Evolutionary conservation across 1,140 invertebrate species (phyloP).

Genomic region (Drosophila carrolli): DNA sequence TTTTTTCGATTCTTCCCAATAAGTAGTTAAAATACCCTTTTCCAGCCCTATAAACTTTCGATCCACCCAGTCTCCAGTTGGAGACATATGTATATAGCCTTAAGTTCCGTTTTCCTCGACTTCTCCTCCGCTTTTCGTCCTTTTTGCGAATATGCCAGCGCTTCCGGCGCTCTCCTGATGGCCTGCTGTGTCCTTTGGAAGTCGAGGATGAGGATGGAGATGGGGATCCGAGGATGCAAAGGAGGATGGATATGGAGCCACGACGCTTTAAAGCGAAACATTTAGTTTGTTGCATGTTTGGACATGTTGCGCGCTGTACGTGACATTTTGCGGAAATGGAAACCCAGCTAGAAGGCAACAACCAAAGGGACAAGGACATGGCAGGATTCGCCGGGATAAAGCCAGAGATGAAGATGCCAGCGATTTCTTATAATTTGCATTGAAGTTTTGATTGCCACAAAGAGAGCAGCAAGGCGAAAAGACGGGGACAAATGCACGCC

Average conservation of each 20-base stretch:
- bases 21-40: neutral
- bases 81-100: slow-evolving; percentile 23
- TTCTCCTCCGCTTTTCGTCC: neutral
- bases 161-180: slow-evolving; percentile 62
- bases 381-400: slow-evolving; percentile 6
- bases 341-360: slow-evolving; percentile 14
- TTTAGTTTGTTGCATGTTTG: slow-evolving; percentile 78
- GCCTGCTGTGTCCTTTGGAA: slow-evolving; percentile 56
- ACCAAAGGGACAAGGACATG: slow-evolving; percentile 1
- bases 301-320: slow-evolving; percentile 65
- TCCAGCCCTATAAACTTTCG: neutral
- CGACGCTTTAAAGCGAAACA: slow-evolving; percentile 64
- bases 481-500: slow-evolving; percentile 18
- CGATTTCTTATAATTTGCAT: slow-evolving; percentile 43
- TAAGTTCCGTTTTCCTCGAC: slow-evolving; percentile 8
- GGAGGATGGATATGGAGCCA: neutral
- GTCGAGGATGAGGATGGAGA: neutral
- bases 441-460: slow-evolving; percentile 53
- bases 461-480: slow-evolving; percentile 17
- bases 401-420: slow-evolving; percentile 19
- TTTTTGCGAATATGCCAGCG: slow-evolving; percentile 54
- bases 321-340: slow-evolving; percentile 71
- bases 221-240: neutral
- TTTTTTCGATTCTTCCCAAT: neutral
- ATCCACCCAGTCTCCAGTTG: slow-evolving; percentile 21